Evolutionary conservation across 2,888 invertebrate genomes (phyloP).

Genomic region (Hymenopus coronatus): DNA sequence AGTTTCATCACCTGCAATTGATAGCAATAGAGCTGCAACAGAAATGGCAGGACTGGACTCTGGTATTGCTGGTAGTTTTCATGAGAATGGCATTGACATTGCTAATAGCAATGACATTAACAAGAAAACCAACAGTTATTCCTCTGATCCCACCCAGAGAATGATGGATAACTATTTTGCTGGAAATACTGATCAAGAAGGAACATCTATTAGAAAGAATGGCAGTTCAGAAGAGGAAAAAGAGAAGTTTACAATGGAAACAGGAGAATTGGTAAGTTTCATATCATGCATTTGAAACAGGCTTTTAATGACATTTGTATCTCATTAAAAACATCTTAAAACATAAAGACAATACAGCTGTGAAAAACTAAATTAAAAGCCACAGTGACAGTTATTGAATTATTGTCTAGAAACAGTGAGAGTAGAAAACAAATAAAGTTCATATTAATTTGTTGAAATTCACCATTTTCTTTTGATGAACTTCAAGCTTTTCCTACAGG

Average conservation of each 20-base stretch:
- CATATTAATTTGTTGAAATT: too few relatives aligned
- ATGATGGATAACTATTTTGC: background rate
- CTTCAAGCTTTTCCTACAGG: too few relatives aligned
- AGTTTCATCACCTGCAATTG: background rate
- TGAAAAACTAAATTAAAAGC: too few relatives aligned
- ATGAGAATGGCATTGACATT: conserved; percentile 19
- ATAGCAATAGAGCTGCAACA: conserved; percentile 29
- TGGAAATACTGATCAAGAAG: conserved; percentile 10
- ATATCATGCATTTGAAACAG: background rate
- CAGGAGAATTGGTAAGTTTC: conserved; percentile 13
- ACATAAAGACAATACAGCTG: too few relatives aligned
- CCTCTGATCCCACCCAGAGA: background rate
- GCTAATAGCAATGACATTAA: background rate
- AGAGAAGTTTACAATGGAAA: conserved; percentile 27
- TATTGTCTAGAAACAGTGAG: too few relatives aligned
- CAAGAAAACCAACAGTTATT: background rate
- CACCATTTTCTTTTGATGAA: too few relatives aligned
- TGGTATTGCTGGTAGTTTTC: conserved; percentile 36
- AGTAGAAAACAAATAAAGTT: too few relatives aligned
- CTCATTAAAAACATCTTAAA: too few relatives aligned
- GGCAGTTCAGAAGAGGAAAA: conserved; percentile 15
- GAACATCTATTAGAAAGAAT: background rate
- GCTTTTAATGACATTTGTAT: background rate
- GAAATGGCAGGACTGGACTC: conserved; percentile 33
- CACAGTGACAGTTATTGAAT: too few relatives aligned